A percentile compares a stretch with the other conserved stretches of the same genome.
Evolutionary conservation across 2,797 vertebrate species (phyloP).

Genomic region (Tenualosa thibaudeaui): DNA sequence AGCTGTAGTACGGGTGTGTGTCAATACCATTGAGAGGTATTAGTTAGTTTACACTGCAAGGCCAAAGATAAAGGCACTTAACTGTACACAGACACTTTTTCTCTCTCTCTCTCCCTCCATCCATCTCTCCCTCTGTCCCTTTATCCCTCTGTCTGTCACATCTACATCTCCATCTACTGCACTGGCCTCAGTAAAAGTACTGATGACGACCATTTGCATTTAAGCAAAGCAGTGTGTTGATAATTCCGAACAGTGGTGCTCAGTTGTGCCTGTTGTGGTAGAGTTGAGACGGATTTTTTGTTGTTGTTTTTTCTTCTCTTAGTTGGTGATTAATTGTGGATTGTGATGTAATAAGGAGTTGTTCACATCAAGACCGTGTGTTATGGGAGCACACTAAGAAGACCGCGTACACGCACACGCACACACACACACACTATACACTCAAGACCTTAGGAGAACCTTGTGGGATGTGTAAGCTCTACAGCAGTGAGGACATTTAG

Average conservation of each 20-base stretch:
- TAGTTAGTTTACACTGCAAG: no score
- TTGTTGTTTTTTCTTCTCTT: background rate
- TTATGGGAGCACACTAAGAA: background rate
- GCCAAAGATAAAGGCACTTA: no score
- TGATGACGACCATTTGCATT: background rate
- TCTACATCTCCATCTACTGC: background rate
- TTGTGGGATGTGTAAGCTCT: slow-evolving; percentile 25
- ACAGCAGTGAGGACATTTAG: slow-evolving; percentile 22
- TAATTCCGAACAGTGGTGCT: background rate
- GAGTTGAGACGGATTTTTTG: background rate
- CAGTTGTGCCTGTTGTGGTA: background rate
- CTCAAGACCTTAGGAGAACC: background rate
- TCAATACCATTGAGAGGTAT: no score
- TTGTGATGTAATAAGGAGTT: background rate
- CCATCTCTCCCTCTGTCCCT: no score
- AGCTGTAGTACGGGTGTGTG: no score
- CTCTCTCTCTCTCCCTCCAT: no score
- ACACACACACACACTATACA: background rate
- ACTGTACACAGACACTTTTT: no score
- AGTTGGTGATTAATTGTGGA: background rate
- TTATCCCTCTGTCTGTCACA: background rate
- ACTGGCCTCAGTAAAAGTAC: background rate
- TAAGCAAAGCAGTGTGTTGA: background rate
- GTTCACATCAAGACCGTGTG: no score
- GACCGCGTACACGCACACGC: background rate